A percentile compares a stretch with the other conserved stretches of the same genome.
Conservation (phyloP, 1,140 invertebrate species). For the Anastatus disparis region DNA sequence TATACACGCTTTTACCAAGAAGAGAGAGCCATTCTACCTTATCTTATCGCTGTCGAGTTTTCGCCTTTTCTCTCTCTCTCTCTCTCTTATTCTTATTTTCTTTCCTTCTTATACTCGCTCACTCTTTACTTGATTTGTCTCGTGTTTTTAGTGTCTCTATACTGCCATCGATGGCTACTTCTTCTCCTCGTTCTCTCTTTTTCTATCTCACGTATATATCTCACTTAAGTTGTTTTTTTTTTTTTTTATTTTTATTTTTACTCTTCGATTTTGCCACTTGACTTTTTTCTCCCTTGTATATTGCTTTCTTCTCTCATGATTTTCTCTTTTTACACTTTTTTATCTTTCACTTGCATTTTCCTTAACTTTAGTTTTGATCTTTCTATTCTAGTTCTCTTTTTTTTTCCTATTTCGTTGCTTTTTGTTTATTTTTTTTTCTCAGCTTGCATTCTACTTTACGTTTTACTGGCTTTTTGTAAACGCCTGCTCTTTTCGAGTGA, state of each 20-base stretch:
- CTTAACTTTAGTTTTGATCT: background rate
- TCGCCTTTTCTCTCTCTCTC: too few species aligned
- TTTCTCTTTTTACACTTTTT: constrained; percentile 1
- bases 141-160: constrained; percentile 16
- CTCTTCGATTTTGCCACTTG: too few species aligned
- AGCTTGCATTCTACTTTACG: too few species aligned
- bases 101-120: too few species aligned
- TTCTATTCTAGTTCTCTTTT: too few species aligned
- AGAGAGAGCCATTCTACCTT: constrained; percentile 22
- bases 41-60: constrained; percentile 33
- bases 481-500: too few species aligned
- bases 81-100: too few species aligned
- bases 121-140: constrained; percentile 32
- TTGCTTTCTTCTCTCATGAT: background rate
- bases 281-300: background rate
- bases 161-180: background rate
- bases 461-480: too few species aligned
- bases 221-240: background rate
- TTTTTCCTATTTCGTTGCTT: too few species aligned
- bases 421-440: too few species aligned
- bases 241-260: background rate
- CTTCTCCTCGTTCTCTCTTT: background rate
- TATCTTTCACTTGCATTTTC: background rate
- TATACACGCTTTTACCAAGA: constrained; percentile 18
- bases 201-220: background rate